Conservation (phyloP, 2,888 invertebrate species). For the Hypolimnas misippus region DNA sequence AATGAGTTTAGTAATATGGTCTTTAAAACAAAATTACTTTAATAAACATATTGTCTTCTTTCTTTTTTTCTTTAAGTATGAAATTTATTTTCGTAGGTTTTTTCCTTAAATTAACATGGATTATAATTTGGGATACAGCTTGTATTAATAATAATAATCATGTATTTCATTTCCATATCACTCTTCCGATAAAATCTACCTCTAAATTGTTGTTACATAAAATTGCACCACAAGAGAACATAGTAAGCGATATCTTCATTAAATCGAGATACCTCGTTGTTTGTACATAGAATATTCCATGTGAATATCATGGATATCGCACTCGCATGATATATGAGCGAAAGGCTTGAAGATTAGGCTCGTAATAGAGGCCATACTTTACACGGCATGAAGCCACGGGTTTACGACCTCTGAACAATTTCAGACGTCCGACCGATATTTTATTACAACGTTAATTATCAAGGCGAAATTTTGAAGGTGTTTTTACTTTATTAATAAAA, state of each 20-base stretch:
- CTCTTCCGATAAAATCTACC: too few relatives aligned
- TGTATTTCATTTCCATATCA: too few relatives aligned
- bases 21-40: too few relatives aligned
- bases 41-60: too few relatives aligned
- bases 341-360: conserved; percentile 73
- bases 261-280: conserved; percentile 49
- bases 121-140: too few relatives aligned
- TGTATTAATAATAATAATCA: too few relatives aligned
- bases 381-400: conserved; percentile 53
- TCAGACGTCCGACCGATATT: conserved; percentile 4
- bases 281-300: conserved; percentile 54
- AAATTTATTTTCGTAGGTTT: too few relatives aligned
- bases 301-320: conserved; percentile 56
- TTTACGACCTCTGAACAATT: conserved; percentile 12
- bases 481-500: neutral
- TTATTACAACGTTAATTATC: conserved; percentile 9
- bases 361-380: conserved; percentile 71
- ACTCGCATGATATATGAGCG: conserved; percentile 69
- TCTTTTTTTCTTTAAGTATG: too few relatives aligned
- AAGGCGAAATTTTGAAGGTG: neutral
- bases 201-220: too few relatives aligned
- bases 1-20: too few relatives aligned
- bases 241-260: conserved; percentile 45
- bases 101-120: too few relatives aligned
- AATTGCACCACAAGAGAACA: too few relatives aligned